Evolutionary conservation across 2,888 invertebrate species (phyloP).

Genomic region (Tridacna gigas): DNA sequence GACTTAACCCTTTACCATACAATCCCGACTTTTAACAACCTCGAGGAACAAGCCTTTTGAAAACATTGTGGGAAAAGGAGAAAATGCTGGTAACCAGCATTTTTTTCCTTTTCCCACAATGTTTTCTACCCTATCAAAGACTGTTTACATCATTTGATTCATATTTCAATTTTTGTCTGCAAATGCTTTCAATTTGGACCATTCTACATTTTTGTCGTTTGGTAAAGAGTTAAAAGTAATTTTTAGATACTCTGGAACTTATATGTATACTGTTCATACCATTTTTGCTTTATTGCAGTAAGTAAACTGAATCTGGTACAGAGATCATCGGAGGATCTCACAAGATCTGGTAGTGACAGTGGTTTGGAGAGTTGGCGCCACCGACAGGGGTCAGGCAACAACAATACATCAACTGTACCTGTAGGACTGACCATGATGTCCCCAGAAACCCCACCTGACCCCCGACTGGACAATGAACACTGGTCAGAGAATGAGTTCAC

Average conservation of each 20-base stretch:
- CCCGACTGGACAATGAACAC: conserved; percentile 87
- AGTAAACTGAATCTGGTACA: conserved; percentile 63
- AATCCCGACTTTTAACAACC: no score
- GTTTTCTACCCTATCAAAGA: no score
- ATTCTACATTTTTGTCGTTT: no score
- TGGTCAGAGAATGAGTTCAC: conserved; percentile 97
- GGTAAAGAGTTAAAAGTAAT: no score
- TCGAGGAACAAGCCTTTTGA: no score
- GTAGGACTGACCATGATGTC: conserved; percentile 77
- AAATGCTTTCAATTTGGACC: no score
- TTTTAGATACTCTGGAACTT: no score
- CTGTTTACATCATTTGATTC: background rate
- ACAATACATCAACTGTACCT: conserved; percentile 76
- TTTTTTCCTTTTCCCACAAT: background rate
- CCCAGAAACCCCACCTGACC: conserved; percentile 72
- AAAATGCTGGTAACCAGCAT: background rate
- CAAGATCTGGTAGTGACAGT: conserved; percentile 61
- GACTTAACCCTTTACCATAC: no score
- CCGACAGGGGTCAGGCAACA: conserved; percentile 69
- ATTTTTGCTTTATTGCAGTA: conserved; percentile 36
- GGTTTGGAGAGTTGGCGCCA: conserved; percentile 79
- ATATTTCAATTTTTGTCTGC: no score
- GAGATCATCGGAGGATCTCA: conserved; percentile 63
- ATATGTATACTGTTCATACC: no score
- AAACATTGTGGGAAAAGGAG: no score